phyloP scores from a whole-genome alignment of 2,113 vertebrate species.

The Butorides virescens region DNA sequence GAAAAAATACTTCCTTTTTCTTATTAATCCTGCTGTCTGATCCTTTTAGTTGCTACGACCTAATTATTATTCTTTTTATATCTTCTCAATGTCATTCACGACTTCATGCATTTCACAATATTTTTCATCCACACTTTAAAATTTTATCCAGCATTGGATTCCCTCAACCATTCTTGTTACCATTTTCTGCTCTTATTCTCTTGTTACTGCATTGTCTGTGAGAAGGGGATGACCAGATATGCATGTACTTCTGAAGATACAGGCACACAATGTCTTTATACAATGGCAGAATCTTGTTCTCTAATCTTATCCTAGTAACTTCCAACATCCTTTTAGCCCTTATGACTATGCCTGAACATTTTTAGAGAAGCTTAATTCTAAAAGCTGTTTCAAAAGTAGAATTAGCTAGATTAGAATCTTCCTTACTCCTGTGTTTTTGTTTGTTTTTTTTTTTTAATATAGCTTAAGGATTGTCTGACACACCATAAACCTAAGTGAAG shows the following conservation, averaged over 20 bases:
- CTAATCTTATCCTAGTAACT: neutral
- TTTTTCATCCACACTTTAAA: neutral
- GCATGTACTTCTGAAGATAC: neutral
- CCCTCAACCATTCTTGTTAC: neutral
- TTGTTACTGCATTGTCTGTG: neutral
- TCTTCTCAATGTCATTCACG: neutral
- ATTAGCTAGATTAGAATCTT: neutral
- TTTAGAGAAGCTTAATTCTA: neutral
- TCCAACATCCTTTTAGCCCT: neutral
- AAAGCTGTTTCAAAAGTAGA: neutral
- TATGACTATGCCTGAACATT: neutral
- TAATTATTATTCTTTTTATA: neutral
- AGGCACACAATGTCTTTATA: neutral
- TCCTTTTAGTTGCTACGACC: neutral
- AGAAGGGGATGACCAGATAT: neutral
- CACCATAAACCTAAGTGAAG: neutral
- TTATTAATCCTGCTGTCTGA: neutral
- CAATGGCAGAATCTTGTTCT: neutral
- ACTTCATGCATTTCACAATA: neutral
- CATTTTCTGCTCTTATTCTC: neutral
- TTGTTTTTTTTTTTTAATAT: neutral
- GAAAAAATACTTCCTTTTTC: neutral
- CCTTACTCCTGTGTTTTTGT: neutral
- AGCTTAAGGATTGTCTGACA: neutral
- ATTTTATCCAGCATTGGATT: neutral